Percentiles rank a stretch among this genome's conserved stretches.
These are phyloP conservation scores for Microcebus tavaratra DNA, from an alignment of 2,113 vertebrate genomes.

Conservation along the genomic window DNA sequence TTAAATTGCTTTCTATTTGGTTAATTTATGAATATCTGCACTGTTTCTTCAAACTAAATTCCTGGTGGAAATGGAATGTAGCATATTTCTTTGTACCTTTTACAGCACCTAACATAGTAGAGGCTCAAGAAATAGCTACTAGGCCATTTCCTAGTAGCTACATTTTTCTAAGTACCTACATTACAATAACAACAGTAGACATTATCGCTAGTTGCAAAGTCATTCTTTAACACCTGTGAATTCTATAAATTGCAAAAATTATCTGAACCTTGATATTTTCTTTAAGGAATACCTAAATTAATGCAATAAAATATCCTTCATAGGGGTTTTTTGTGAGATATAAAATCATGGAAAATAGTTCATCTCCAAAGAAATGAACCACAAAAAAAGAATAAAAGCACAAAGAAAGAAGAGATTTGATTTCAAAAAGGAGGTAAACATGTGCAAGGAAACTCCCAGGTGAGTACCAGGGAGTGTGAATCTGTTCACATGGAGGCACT, in stretches of 20 bases:
- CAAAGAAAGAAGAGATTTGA: background rate
- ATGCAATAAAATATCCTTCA: background rate
- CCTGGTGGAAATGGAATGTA: background rate
- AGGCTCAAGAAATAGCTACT: background rate
- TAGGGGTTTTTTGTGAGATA: background rate
- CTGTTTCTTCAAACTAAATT: background rate
- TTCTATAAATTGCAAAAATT: background rate
- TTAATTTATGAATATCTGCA: background rate
- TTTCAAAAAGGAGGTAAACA: background rate
- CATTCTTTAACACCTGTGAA: background rate
- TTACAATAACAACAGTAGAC: background rate
- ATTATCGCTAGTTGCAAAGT: background rate
- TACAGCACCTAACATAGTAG: background rate
- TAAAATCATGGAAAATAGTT: background rate
- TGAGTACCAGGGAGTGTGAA: background rate
- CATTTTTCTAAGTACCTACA: background rate
- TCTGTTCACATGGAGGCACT: accelerated
- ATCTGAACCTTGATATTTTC: background rate
- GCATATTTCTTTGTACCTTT: constrained; percentile 1
- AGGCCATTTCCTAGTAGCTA: background rate
- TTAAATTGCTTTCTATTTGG: background rate
- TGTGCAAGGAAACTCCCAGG: background rate
- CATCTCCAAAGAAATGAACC: background rate
- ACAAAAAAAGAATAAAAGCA: background rate
- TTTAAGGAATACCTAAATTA: background rate